Evolutionary conservation across 1,140 invertebrate genomes (phyloP).

Genomic region (Acarapis woodi): DNA sequence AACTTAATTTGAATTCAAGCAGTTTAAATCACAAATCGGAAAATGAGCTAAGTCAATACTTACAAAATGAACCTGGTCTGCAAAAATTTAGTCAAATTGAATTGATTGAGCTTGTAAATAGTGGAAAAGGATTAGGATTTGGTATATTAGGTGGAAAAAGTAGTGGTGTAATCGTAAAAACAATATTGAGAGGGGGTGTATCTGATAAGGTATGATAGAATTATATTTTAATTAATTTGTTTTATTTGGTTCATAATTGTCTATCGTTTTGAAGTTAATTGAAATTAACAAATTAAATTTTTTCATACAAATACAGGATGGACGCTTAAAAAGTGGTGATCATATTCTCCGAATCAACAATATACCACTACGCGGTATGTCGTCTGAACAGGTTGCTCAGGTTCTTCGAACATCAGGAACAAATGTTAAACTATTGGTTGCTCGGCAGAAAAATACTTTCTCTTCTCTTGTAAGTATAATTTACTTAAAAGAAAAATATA

Average conservation of each 20-base stretch:
- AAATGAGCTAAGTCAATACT: constrained; percentile 19
- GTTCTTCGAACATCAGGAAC: constrained; percentile 59
- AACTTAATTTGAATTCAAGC: neutral
- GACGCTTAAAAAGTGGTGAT: constrained; percentile 57
- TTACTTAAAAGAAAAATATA: too few species aligned
- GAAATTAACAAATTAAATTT: too few species aligned
- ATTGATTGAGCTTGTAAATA: constrained; percentile 74
- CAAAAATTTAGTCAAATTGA: constrained; percentile 88
- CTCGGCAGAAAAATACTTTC: too few species aligned
- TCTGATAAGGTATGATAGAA: constrained; percentile 43
- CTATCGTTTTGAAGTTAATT: too few species aligned
- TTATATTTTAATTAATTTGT: neutral
- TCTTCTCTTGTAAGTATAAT: too few species aligned
- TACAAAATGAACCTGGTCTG: constrained; percentile 50
- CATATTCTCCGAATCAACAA: constrained; percentile 79
- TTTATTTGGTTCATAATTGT: neutral
- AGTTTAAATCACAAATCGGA: neutral
- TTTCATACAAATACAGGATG: constrained; percentile 28
- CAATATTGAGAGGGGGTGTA: constrained; percentile 61
- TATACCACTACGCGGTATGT: constrained; percentile 63
- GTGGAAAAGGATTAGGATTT: constrained; percentile 80
- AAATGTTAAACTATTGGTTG: constrained; percentile 60
- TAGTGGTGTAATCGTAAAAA: constrained; percentile 90
- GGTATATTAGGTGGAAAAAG: constrained; percentile 77
- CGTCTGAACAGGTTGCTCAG: constrained; percentile 67